Evolutionary conservation across 2,113 vertebrate genomes (phyloP).

Genomic region (Alces alces): DNA sequence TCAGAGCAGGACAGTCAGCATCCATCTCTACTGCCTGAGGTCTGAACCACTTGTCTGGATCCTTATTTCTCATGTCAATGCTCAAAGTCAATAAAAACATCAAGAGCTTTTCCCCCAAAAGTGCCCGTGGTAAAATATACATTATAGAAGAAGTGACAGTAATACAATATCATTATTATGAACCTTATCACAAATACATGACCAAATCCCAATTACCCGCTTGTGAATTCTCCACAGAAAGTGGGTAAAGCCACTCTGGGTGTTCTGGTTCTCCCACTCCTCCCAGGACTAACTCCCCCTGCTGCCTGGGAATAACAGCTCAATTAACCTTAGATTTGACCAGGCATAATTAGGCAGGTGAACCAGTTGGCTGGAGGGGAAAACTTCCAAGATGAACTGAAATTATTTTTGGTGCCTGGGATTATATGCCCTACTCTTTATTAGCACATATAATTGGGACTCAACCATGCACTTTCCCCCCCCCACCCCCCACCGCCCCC

Average conservation of each 20-base stretch:
- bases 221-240: conserved; percentile 19
- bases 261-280: background rate
- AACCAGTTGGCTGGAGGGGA: conserved; percentile 25
- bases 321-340: conserved; percentile 48
- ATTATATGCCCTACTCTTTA: background rate
- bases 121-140: background rate
- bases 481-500: rapidly evolving
- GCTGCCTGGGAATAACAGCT: background rate
- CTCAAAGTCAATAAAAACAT: conserved; percentile 37
- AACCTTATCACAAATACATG: background rate
- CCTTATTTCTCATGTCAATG: background rate
- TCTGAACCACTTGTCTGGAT: background rate
- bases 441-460: background rate
- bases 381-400: conserved; percentile 32
- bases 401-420: conserved; percentile 40
- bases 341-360: conserved; percentile 15
- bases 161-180: background rate
- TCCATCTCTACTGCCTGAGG: background rate
- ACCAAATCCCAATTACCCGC: background rate
- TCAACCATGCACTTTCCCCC: background rate
- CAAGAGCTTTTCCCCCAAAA: background rate
- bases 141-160: background rate
- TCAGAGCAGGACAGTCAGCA: background rate
- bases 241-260: background rate
- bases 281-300: background rate